Conservation (phyloP, 2,113 vertebrate species). For the Bubo blakistoni region DNA sequence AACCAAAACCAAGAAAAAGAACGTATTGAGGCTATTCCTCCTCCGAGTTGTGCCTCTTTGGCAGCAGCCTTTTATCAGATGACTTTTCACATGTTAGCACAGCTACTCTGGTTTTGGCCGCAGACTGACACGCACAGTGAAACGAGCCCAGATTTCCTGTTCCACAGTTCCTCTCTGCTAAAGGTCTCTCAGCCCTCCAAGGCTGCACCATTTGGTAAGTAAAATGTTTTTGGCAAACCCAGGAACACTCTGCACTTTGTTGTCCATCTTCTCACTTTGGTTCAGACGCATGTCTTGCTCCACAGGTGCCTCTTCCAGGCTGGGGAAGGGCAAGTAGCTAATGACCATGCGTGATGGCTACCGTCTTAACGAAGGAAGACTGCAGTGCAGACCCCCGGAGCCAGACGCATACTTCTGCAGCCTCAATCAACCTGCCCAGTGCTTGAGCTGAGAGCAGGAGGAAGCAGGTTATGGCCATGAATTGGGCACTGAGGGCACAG, state of each 20-base stretch:
- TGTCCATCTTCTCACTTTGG: background rate
- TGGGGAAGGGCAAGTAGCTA: background rate
- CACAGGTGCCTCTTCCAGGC: background rate
- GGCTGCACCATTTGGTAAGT: fast-evolving
- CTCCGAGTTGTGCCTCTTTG: background rate
- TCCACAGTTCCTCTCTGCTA: background rate
- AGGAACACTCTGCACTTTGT: background rate
- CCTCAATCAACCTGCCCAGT: background rate
- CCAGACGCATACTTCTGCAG: background rate
- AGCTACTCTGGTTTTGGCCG: background rate
- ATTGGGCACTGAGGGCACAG: background rate
- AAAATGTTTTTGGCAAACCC: background rate
- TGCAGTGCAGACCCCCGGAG: background rate
- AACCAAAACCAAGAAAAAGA: constrained; percentile 33
- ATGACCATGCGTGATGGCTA: fast-evolving
- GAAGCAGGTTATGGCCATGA: background rate
- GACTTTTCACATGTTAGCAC: constrained; percentile 18
- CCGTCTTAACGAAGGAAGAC: background rate
- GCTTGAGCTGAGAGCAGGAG: background rate
- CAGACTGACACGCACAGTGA: background rate
- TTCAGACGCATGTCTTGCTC: background rate
- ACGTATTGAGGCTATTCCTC: background rate
- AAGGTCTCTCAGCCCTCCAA: background rate
- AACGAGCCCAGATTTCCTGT: constrained; percentile 9
- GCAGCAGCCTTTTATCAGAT: background rate